Base-by-base conservation (phyloP, 2,113 vertebrate species). In the Illadopsis cleaveri region DNA sequence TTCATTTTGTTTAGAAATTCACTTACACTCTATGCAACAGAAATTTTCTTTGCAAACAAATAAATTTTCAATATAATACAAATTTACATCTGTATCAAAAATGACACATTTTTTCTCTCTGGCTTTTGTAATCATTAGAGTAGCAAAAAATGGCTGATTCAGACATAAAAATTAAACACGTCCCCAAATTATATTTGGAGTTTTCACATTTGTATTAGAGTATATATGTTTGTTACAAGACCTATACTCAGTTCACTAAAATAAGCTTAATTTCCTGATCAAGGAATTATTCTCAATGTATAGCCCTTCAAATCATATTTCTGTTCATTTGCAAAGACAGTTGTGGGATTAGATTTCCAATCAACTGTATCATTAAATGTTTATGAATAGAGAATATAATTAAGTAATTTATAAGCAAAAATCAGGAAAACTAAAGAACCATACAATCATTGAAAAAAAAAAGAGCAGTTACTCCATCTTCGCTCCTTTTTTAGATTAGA, bases 381-480 rank as follows among this genome's bases (percentile, higher is more conserved):
- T 64, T 96, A 71, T 82, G 78, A 95, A 90, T 50, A 87, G 66
- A 57, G 54, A 77, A 61, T 23, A 65, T 91, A 93, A 87, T 93
- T 79, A 95, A 89, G 61, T 91, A 75, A 95, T 96, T 92, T 86
- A 81, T 81, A 81, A 86, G 86, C 69, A 91, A 91, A 94, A 94
- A 75, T 68, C 3, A 22, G n/a, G 33, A 57, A 93, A 87, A 85
- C 31, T 5, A 72, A 94, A 82, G n/a, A 93, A 65, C 7, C 6
- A 38, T 71, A 87, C 40, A 68, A 64, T 21, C n/a, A n/a, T n/a
- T n/a, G 17, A 11, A 22, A 21, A 56, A 83, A n/a, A 89, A 96
- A 96, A 84, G 81, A 76, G 66, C 77, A 94, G 78, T 82, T 87
- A 64, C 89, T 75, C 42, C 73, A 68, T 64, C 57, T 84, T 64